phyloP scores from a whole-genome alignment of 2,888 invertebrate species.

The Xanthorhoe designata region DNA sequence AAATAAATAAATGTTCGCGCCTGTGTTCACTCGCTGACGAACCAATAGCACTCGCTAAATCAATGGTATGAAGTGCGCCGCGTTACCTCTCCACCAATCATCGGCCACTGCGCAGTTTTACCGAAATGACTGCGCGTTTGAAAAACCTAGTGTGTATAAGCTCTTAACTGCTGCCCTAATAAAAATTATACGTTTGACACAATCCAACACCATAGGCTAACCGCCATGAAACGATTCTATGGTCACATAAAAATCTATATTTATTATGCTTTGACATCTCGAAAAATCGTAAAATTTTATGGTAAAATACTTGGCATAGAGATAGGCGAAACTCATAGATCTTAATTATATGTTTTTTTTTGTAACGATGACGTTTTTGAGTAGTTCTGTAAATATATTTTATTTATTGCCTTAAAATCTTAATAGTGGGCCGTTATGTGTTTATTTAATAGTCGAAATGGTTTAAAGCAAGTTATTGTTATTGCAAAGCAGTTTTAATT shows the following conservation, averaged over 20 bases:
- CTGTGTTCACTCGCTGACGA: no score
- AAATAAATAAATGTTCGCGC: no score
- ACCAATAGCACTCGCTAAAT: no score
- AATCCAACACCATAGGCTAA: conserved; percentile 8
- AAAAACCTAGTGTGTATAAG: background rate
- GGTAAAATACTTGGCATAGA: conserved; percentile 71
- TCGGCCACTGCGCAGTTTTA: no score
- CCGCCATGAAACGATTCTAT: conserved; percentile 15
- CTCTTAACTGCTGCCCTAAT: conserved; percentile 10
- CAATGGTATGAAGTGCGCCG: no score
- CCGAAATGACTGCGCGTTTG: no score
- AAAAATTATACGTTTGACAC: conserved; percentile 24
- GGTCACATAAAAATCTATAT: conserved; percentile 29
- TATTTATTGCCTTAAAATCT: background rate
- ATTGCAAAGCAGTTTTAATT: background rate
- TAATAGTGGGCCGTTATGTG: background rate
- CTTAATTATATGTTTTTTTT: conserved; percentile 13
- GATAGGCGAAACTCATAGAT: conserved; percentile 30
- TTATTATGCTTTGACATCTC: conserved; percentile 32
- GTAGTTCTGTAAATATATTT: background rate
- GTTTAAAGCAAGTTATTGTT: conserved; percentile 8
- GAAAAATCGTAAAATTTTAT: conserved; percentile 24
- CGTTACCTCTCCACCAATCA: no score
- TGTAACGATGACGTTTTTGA: conserved; percentile 16
- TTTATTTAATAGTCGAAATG: conserved; percentile 11